Conservation (phyloP, 2,113 vertebrate species). For the Strix uralensis region DNA sequence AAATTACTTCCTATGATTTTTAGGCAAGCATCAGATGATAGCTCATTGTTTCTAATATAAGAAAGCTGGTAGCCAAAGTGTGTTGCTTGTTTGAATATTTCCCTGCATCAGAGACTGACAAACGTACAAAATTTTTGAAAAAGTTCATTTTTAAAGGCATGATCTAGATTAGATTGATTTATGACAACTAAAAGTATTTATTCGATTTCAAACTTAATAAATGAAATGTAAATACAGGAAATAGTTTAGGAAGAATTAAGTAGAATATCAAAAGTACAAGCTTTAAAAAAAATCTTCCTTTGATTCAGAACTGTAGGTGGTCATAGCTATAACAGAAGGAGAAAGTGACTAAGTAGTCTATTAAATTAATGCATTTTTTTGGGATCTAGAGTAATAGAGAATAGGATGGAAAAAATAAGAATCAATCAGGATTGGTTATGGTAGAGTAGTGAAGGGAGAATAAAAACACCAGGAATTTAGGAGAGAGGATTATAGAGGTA, state of each 20-base stretch:
- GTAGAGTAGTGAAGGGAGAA: not conserved
- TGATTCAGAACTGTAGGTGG: not conserved
- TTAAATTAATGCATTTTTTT: not conserved
- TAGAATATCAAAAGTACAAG: not conserved
- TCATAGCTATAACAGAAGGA: not conserved
- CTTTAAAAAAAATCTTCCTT: not conserved
- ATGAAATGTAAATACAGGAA: not conserved
- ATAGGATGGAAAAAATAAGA: not conserved
- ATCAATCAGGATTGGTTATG: rapidly evolving
- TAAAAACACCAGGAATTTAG: not conserved
- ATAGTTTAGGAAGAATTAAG: not conserved
- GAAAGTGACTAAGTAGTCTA: not conserved
- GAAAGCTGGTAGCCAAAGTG: not conserved
- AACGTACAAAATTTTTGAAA: not conserved
- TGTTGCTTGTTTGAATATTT: not conserved
- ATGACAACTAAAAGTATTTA: not conserved
- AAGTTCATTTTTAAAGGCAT: not conserved
- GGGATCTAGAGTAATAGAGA: not conserved
- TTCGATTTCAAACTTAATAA: not conserved
- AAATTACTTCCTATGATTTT: not conserved
- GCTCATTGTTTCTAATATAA: not conserved
- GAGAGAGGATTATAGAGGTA: not conserved
- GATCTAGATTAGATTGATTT: not conserved
- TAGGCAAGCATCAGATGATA: not conserved
- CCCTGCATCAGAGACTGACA: not conserved